Evolutionary conservation across 2,113 vertebrate genomes (phyloP).

Genomic region (Gavialis gangeticus): DNA sequence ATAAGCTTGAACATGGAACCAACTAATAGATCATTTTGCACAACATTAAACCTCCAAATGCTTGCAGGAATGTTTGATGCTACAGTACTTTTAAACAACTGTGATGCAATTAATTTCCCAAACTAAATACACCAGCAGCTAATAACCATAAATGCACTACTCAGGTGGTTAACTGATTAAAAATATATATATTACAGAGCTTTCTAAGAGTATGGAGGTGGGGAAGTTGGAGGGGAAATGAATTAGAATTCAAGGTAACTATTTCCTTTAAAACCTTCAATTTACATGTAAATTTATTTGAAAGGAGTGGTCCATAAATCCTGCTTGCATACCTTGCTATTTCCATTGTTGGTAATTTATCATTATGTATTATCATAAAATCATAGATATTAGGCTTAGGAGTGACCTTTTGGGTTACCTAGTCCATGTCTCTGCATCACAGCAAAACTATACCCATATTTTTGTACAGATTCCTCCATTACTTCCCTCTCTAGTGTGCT

Average conservation of each 20-base stretch:
- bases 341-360: neutral
- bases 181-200: neutral
- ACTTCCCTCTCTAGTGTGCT: neutral
- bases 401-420: neutral
- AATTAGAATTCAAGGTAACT: neutral
- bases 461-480: neutral
- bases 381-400: neutral
- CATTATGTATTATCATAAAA: neutral
- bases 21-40: conserved; percentile 58
- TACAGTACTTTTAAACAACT: conserved; percentile 27
- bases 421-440: neutral
- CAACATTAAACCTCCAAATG: conserved; percentile 37
- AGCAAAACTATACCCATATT: neutral
- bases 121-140: neutral
- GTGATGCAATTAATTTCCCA: conserved; percentile 2
- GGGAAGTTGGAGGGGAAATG: neutral
- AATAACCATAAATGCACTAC: neutral
- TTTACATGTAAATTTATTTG: neutral
- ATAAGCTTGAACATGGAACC: neutral
- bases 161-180: neutral
- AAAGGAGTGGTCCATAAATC: neutral
- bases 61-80: conserved; percentile 28
- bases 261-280: neutral
- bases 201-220: fast-evolving
- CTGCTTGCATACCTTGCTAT: neutral